Base-by-base conservation (phyloP, 2,113 vertebrate species). In the Camelus bactrianus region DNA sequence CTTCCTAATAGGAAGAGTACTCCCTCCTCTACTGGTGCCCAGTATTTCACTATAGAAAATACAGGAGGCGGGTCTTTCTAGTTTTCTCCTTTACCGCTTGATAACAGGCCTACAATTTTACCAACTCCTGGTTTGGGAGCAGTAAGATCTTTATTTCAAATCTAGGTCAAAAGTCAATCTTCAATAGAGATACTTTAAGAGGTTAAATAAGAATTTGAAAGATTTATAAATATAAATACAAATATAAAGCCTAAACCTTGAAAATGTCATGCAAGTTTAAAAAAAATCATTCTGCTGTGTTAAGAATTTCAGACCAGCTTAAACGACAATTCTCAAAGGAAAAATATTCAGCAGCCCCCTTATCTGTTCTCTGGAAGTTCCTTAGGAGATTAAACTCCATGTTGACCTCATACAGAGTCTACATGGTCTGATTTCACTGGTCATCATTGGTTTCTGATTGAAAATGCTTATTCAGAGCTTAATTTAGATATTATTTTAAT, bases 191-290 rank as follows among this genome's bases (percentile, higher is more conserved):
- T 24, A 62, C 75, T 84, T 89, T 84, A n/a, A 56, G 64, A 54
- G 73, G 42, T 83, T 92, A 95, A 81, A 87, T 82, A 89, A 48
- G 86, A 97, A 94, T 7, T 87, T 87, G 62, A 72, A 60, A 85
- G 30, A 38, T 91, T 58, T 91, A 46, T 91, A 82, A 58, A 46
- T 76, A 75, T 88, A 88, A 32, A 73, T 50, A 84, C 65, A 84
- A 58, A 85, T 58, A 76, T 60, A 79, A 95, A 88, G 35, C 9
- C 28, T 91, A 56, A 80, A 88, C 24, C 48, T 42, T 96, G 8
- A 83, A 87, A 97, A 81, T 38, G 16, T 16, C 72, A 85, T 86
- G 52, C 46, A 93, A 89, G 30, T 77, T 75, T 82, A 89, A 91
- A 94, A 89, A 91, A 94, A 89, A 62, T 8, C 72, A 62, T 54